Conservation (phyloP, 2,888 invertebrate species). For the Acleris literana region DNA sequence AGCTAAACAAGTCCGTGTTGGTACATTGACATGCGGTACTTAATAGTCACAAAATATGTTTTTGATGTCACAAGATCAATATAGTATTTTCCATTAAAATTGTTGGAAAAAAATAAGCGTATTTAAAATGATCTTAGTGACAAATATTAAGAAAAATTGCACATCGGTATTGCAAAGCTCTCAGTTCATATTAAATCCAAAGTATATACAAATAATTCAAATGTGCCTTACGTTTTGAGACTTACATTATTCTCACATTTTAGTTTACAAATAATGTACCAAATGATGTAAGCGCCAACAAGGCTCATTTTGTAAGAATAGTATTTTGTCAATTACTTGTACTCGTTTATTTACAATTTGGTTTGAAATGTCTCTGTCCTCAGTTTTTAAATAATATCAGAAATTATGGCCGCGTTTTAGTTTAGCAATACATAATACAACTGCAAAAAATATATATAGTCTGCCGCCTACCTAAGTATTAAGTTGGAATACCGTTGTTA, state of each 20-base stretch:
- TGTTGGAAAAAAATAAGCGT: no score
- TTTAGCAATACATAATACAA: conserved; percentile 60
- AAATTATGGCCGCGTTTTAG: conserved; percentile 71
- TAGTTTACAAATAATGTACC: conserved; percentile 1
- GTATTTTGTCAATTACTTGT: neutral
- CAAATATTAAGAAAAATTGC: neutral
- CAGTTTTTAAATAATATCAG: conserved; percentile 32
- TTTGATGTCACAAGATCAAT: no score
- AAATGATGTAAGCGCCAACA: neutral
- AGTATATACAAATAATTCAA: neutral
- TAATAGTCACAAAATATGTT: no score
- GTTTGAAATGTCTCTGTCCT: conserved; percentile 29
- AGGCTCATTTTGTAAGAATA: neutral
- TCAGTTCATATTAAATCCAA: neutral
- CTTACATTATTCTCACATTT: neutral
- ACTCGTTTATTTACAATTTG: conserved; percentile 12
- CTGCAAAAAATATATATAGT: conserved; percentile 74
- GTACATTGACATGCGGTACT: no score
- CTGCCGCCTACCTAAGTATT: conserved; percentile 38
- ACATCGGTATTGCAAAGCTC: neutral
- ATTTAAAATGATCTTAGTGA: neutral
- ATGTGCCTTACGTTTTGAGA: neutral
- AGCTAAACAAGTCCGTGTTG: no score
- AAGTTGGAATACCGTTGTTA: conserved; percentile 21
- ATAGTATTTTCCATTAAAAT: no score